Percentiles rank a stretch among this genome's conserved stretches.
phyloP scores from a whole-genome alignment of 1,140 invertebrate genomes.

The Tetraneura akinire region DNA sequence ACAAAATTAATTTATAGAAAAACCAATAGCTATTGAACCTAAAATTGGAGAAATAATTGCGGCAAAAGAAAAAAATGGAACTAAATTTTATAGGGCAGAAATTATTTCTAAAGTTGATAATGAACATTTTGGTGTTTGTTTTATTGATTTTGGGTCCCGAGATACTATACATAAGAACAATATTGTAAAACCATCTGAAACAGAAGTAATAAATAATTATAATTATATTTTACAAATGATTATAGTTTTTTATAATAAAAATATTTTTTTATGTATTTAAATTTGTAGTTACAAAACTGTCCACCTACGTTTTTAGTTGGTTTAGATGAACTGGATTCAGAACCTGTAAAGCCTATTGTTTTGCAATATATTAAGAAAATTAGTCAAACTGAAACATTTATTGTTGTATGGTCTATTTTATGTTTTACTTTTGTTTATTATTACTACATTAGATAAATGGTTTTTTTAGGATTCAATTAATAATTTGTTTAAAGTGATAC shows the following conservation, averaged over 20 bases:
- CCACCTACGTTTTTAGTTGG: not conserved
- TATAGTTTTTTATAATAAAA: not conserved
- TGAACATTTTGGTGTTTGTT: constrained; percentile 34
- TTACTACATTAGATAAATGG: too few species aligned
- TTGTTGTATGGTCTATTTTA: constrained; percentile 22
- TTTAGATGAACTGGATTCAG: not conserved
- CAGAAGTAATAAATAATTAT: not conserved
- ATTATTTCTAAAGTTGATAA: constrained; percentile 12
- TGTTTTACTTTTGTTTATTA: not conserved
- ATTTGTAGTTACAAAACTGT: constrained; percentile 14
- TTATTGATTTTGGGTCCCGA: constrained; percentile 28
- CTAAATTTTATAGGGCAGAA: constrained; percentile 32
- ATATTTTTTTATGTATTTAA: not conserved
- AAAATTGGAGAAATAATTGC: constrained; percentile 39
- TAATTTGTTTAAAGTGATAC: constrained; percentile 10
- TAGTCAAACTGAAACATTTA: constrained; percentile 27
- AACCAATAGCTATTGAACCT: not conserved
- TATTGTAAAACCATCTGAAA: constrained; percentile 26
- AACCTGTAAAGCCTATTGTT: not conserved
- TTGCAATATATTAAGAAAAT: not conserved
- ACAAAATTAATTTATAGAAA: not conserved
- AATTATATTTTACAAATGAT: not conserved
- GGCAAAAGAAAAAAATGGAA: constrained; percentile 1
- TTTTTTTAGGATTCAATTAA: constrained; percentile 32
- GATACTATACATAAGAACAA: not conserved